Evolutionary conservation across 2,888 invertebrate species (phyloP).

Genomic region (Papilio protenor): DNA sequence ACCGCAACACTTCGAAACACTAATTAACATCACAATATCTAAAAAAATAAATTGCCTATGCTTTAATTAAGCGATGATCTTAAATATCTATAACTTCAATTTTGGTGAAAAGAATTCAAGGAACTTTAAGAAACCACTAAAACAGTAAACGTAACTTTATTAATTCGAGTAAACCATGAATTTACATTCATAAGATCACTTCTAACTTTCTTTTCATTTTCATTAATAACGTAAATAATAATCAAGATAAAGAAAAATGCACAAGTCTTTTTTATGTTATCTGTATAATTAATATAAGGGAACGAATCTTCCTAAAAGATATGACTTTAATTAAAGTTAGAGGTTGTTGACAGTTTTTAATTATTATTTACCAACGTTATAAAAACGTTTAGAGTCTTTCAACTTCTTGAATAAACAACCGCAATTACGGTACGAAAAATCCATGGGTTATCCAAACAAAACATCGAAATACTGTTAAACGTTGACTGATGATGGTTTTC

Average conservation of each 20-base stretch:
- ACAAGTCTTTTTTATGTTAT: too few species aligned
- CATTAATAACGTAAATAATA: too few species aligned
- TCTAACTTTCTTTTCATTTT: too few species aligned
- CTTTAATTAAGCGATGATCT: neutral
- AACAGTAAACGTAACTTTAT: too few species aligned
- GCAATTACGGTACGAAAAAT: slow-evolving; percentile 47
- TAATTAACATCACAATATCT: slow-evolving; percentile 4
- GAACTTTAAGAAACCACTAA: neutral
- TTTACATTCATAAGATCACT: too few species aligned
- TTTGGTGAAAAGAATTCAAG: neutral
- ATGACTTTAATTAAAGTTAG: too few species aligned
- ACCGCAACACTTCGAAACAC: slow-evolving; percentile 3
- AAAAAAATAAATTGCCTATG: neutral
- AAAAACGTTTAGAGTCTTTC: neutral
- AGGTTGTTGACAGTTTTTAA: neutral
- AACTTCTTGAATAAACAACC: slow-evolving; percentile 42
- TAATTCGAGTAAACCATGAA: too few species aligned
- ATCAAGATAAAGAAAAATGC: too few species aligned
- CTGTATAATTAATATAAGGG: too few species aligned
- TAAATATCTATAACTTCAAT: too few species aligned
- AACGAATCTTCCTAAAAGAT: too few species aligned
- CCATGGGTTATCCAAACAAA: slow-evolving; percentile 47
- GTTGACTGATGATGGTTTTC: slow-evolving; percentile 41
- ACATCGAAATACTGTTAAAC: slow-evolving; percentile 50
- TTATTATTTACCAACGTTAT: neutral